Evolutionary conservation across 2,113 vertebrate genomes (phyloP), one percentile per base, ranked within the genome.

Genomic region (Anhinga anhinga): DNA sequence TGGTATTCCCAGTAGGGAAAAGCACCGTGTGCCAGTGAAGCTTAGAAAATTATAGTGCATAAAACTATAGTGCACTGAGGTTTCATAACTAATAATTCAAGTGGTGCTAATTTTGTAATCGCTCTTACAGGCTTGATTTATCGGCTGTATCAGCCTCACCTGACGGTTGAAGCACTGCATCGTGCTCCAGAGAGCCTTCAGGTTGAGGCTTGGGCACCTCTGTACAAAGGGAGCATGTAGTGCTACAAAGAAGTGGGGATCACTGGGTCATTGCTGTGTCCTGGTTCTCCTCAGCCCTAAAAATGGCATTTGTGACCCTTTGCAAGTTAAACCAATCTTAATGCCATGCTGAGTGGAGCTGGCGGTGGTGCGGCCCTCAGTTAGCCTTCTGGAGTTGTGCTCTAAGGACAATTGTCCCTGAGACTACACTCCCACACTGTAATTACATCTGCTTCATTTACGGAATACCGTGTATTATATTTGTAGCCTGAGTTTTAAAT

Each of bases 401-500:
- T 71, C 77, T 1, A 52, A 44, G 47, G 74, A 22, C 50, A 36
- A 3, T 27, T 79, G 61, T 92, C n/a, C 73, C 65, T 18, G 36
- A 71, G 69, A 76, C 25, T 76, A 15, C 62, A n/a, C 40, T 92
- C 61, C 72, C 66, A 78, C 84, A 53, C 62, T 82, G 47, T 92
- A 86, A 88, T 88, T 89, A 84, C 58, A 85, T 78, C 79, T 87
- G 66, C 86, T 88, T 88, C 93, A 92, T 91, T 95, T 96, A 91
- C 1, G 4, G 80, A 95, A 94, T 91, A 74, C 50, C 23, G 2
- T 72, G 65, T 95, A 82, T 92, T 96, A 74, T 95, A 95, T 95
- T 97, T 96, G 88, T 86, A 88, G 95, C 91, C 78, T 50, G 82
- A 91, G 49, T 97, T 97, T 92, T 92, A 93, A 95, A 81, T 66